A percentile compares a stretch with the other conserved stretches of the same genome.
phyloP scores from a whole-genome alignment of 37 sponge, comb jelly and placozoan genomes.

The Mnemiopsis leidyi region DNA sequence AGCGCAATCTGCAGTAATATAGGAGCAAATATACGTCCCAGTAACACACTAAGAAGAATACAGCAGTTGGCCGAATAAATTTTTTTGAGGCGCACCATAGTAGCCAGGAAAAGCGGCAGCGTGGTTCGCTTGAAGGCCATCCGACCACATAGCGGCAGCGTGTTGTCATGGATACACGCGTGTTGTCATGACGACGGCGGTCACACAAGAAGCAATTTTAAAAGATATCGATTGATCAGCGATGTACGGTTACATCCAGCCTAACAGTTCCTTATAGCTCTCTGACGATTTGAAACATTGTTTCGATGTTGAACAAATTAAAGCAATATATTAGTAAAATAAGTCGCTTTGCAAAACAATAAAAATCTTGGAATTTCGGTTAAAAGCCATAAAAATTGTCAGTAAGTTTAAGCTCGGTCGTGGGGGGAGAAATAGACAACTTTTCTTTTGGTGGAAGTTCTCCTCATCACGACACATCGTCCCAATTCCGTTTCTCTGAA shows the following conservation, averaged over 20 bases:
- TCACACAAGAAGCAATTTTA: not conserved
- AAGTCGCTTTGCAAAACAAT: not conserved
- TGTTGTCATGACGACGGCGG: not conserved
- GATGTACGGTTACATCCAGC: not conserved
- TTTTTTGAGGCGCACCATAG: not conserved
- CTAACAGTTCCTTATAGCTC: not conserved
- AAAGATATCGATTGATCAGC: not conserved
- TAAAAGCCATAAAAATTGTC: not conserved
- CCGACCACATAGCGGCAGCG: not conserved
- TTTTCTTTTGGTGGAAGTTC: not conserved
- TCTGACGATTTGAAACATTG: too few species aligned
- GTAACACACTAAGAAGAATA: not conserved
- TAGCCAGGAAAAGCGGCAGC: slow-evolving; percentile 2
- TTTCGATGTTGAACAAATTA: not conserved
- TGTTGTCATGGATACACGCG: not conserved
- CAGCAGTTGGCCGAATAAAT: not conserved
- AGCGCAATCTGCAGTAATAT: too few species aligned
- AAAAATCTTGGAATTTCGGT: not conserved
- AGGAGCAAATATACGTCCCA: too few species aligned
- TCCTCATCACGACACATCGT: not conserved
- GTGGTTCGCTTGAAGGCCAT: slow-evolving; percentile 12
- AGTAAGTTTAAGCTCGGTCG: not conserved
- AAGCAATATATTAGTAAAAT: not conserved
- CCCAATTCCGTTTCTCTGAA: not conserved
- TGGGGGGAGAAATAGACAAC: not conserved